These are phyloP conservation scores for Chaetodon trifascialis DNA, from an alignment of 2,113 vertebrate genomes.

Conservation along the genomic window DNA sequence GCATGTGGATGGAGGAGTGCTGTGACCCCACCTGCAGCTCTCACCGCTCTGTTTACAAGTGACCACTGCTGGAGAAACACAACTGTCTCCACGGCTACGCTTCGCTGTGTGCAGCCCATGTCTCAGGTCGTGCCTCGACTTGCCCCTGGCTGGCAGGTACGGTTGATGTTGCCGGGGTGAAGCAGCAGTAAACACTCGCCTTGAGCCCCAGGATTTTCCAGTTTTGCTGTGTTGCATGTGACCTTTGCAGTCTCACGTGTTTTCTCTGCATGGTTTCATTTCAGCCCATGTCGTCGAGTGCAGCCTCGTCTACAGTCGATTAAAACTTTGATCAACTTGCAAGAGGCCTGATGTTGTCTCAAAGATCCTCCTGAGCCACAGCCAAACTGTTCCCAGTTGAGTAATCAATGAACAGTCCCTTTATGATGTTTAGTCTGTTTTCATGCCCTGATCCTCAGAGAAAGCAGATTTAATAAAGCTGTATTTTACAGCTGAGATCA, in stretches of 20 bases:
- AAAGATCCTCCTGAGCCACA: background rate
- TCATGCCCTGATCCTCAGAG: too few species aligned
- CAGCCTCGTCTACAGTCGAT: background rate
- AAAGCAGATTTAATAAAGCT: too few species aligned
- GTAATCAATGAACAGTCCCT: too few species aligned
- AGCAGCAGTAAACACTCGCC: slow-evolving; percentile 17
- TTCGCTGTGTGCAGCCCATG: background rate
- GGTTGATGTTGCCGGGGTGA: slow-evolving; percentile 18
- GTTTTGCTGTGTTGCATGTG: background rate
- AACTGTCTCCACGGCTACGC: slow-evolving; percentile 52
- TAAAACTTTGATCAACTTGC: too few species aligned
- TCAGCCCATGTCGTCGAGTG: background rate
- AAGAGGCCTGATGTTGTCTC: background rate
- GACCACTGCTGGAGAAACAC: slow-evolving; percentile 44
- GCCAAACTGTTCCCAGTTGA: background rate
- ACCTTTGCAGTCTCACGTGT: background rate
- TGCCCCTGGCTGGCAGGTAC: slow-evolving; percentile 26
- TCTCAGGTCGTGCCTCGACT: slow-evolving; percentile 46
- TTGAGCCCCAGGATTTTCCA: slow-evolving; percentile 2
- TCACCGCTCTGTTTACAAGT: background rate
- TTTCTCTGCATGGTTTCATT: background rate
- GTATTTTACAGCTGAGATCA: too few species aligned
- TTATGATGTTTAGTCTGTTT: too few species aligned
- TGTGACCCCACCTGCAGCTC: slow-evolving; percentile 23
- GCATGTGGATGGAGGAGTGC: background rate